Evolutionary conservation across 2,888 invertebrate species (phyloP), one percentile per base, ranked within the genome.

Genomic region (Scrobipalpa costella): DNA sequence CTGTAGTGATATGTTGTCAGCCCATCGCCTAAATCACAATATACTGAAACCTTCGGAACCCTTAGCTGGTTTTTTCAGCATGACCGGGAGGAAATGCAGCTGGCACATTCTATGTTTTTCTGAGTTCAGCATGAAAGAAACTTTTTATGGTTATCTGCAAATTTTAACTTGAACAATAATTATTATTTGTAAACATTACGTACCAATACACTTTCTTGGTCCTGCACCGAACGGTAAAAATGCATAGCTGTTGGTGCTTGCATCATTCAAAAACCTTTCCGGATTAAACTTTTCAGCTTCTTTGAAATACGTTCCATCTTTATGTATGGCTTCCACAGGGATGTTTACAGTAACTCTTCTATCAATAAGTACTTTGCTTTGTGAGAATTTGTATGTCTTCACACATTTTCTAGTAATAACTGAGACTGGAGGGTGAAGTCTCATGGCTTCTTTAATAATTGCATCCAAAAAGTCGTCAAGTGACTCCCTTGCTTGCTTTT

Each of bases 171-270:
- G n/a, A n/a, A n/a, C n/a, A n/a, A 27, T 27, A 27, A 27, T 27
- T 27, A 3, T 27, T 27, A 1, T 36, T 36, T 36, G 34, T 7
- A 0, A 55, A 27, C 0, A 33, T 6, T 17, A 75, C 87, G 84
- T 75, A 91, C 90, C 90, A 67, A 88, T 75, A 70, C 90, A 91
- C 78, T 85, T 89, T 63, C 88, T 85, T 33, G 90, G 89, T 55
- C 92, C 92, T 13, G 81, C 84, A 44, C 92, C 90, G 70, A 89
- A 92, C 6, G 91, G 89, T 62, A 90, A 72, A 72, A 80, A 90
- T 0, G 84, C 71, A 65, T 79, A 83, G 58, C 79, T 76, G 64
- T 82, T 79, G 21, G 73, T 76, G 0, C 73, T 70, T 0, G 77
- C 78, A 21, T 75, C 78, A 62, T 78, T 73, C 63, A 81, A 71